Evolutionary conservation across 2,888 invertebrate species (phyloP), one percentile per base, ranked within the genome.

Genomic region (Argyra leucocephala): DNA sequence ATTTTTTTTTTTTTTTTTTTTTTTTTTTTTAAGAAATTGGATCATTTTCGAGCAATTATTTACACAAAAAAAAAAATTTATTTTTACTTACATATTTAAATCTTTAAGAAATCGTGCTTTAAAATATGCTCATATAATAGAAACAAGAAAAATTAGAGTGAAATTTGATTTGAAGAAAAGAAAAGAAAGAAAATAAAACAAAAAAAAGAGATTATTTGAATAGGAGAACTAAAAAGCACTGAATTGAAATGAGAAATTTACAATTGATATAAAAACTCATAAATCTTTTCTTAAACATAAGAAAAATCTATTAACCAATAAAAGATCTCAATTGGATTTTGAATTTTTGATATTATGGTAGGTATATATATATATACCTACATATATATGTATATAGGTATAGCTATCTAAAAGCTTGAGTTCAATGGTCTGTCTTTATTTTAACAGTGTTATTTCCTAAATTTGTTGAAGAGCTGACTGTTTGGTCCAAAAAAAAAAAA

Each of bases 101-200:
- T 48, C 18, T 48, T 18, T 48, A 18, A 12, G 5, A 15, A 48
- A 48, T 48, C 48, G 48, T 48, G 48, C 48, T 48, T 48, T 48
- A 31, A 31, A 26, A 26, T 26, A 26, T 26, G 9, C 4, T n/a
- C 5, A 37, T 15, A 48, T 48, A 48, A 48, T 48, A 48, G 48
- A 48, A n/a, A 48, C 48, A 48, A 48, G 48, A 48, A 48, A 48
- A 48, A 48, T 48, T 48, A 18, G 48, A 48, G 48, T 48, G 48
- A 48, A 48, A 48, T 48, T 48, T 18, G 15, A 48, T n/a, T 48
- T 48, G 3, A 48, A 31, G 10, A 31, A 31, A 31, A 31, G n/a
- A n/a, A n/a, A n/a, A n/a, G n/a, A n/a, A n/a, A n/a, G n/a, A n/a
- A n/a, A n/a, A 31, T 31, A 31, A 31, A 31, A 31, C 10, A 31